Base-by-base conservation (phyloP, 2,888 invertebrate genomes). In the Leucophenga montana region DNA sequence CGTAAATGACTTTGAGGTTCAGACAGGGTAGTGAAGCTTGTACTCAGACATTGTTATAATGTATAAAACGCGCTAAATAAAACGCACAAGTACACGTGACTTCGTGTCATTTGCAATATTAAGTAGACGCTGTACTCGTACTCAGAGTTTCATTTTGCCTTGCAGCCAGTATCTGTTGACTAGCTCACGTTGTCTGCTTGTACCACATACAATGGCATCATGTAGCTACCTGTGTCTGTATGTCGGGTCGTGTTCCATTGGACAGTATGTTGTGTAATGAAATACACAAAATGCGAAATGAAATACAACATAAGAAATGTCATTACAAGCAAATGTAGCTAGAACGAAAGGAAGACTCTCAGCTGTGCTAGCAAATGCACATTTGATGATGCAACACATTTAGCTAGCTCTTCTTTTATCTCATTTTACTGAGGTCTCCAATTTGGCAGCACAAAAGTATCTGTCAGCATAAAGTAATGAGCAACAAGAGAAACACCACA, bases 91-190 rank as follows among this genome's bases (percentile, higher is more conserved):
- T n/a, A 84, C 84, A 84, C 84, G 84, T 84, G 84, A 84, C 83
- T 84, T 84, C 84, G 84, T 84, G 84, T 82, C 84, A 77, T 84
- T 84, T 84, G 77, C 77, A 76, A 73, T 77, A 84, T 82, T 80
- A 80, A 79, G 62, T 53, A 59, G 18, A 13, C 48, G 14, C 16
- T 48, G 48, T 13, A 13, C 13, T 6, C 48, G 13, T 3, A n/a
- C 11, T 6, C 16, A 16, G 6, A 48, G 48, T 16, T 8, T 8
- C 48, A 48, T 4, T 4, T 48, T 62, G 46, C 33, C 33, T 13
- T 16, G 22, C 9, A 16, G 62, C 46, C 62, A 31, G 27, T 14
- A 31, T 57, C n/a, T 31, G 22, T 57, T 5, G 3, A 57, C 6
- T 18, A 20, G 18, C 8, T 11, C 33, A n/a, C n/a, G n/a, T n/a